Conservation (phyloP, 2,888 invertebrate species). For the Eurytoma californica region DNA sequence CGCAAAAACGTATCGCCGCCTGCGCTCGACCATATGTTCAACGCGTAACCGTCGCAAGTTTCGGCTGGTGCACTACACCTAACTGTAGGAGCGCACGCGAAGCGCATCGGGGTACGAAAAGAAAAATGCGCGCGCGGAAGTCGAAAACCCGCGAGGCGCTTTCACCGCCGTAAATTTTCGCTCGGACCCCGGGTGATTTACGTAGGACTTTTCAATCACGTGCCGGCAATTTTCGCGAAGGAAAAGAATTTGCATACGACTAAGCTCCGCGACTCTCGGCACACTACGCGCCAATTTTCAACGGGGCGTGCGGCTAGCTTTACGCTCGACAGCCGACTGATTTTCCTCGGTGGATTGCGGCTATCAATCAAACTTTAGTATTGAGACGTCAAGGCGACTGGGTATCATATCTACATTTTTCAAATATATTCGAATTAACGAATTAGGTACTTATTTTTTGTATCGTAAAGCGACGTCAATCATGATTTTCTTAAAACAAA, state of each 20-base stretch:
- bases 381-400: background rate
- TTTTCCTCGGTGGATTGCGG: background rate
- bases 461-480: no score
- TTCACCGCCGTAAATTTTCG: conserved; percentile 19
- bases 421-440: background rate
- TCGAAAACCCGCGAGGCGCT: conserved; percentile 1
- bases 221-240: background rate
- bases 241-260: background rate
- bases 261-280: background rate
- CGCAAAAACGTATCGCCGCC: no score
- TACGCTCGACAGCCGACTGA: no score
- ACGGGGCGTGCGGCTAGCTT: background rate
- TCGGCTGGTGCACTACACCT: no score
- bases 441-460: background rate
- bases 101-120: background rate
- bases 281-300: background rate
- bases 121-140: background rate
- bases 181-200: background rate
- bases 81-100: background rate
- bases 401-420: background rate
- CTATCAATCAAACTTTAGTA: background rate
- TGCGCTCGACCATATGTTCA: no score
- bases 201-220: conserved; percentile 18
- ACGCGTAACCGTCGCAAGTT: no score
- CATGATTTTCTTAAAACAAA: no score